phyloP scores from a whole-genome alignment of 2,113 vertebrate genomes.

The Dasypus novemcinctus region DNA sequence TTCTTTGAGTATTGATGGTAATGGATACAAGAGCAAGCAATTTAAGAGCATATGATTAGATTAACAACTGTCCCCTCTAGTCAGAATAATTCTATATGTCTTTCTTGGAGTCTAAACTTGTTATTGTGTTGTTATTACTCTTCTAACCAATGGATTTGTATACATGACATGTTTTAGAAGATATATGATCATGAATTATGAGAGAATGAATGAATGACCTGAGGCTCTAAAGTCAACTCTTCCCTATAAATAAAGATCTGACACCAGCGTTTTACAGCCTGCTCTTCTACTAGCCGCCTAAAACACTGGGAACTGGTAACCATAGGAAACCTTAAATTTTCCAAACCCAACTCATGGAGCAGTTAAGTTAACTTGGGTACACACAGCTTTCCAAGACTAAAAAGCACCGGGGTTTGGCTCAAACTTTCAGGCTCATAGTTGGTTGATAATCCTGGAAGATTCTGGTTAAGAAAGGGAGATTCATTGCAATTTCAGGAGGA shows the following conservation, averaged over 20 bases:
- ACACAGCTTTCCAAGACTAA: neutral
- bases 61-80: neutral
- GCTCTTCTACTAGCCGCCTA: neutral
- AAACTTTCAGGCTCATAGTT: neutral
- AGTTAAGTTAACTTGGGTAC: neutral
- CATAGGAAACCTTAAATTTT: neutral
- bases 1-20: neutral
- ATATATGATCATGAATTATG: neutral
- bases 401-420: accelerated
- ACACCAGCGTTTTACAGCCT: neutral
- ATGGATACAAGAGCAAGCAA: neutral
- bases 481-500: neutral
- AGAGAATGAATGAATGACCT: neutral
- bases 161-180: neutral
- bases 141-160: neutral
- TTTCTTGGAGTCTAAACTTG: neutral
- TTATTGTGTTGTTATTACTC: neutral
- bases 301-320: neutral
- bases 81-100: neutral
- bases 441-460: neutral
- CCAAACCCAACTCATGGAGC: neutral
- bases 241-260: neutral
- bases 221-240: neutral
- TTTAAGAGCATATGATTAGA: neutral
- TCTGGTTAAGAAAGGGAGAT: neutral